Conservation (phyloP, 2,797 vertebrate species). For the Hylomyscus alleni region DNA sequence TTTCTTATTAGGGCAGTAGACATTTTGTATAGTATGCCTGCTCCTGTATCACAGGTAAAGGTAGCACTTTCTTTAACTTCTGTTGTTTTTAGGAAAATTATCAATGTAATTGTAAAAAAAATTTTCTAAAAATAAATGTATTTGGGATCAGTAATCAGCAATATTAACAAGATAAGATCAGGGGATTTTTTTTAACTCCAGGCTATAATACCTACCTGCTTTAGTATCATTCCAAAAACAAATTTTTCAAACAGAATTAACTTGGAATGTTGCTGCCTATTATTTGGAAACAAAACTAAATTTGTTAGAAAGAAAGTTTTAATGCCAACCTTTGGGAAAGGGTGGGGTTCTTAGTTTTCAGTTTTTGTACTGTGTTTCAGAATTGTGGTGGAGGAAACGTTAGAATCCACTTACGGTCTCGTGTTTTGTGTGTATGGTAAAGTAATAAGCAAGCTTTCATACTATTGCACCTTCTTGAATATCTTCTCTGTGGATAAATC, state of each 20-base stretch:
- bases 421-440: constrained; percentile 70
- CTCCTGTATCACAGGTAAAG: constrained; percentile 40
- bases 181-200: constrained; percentile 65
- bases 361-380: constrained; percentile 74
- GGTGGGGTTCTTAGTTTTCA: constrained; percentile 76
- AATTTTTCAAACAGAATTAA: constrained; percentile 82
- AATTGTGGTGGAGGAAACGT: constrained; percentile 73
- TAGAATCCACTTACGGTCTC: constrained; percentile 68
- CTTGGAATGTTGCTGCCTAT: constrained; percentile 90
- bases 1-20: constrained; percentile 72
- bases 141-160: constrained; percentile 82
- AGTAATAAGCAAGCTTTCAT: constrained; percentile 79
- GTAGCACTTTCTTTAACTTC: constrained; percentile 53
- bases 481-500: constrained; percentile 72
- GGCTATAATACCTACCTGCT: constrained; percentile 85
- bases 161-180: constrained; percentile 74
- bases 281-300: constrained; percentile 89
- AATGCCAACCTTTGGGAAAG: constrained; percentile 90
- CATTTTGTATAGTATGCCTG: constrained; percentile 67
- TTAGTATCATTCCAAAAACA: constrained; percentile 79
- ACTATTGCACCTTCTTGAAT: constrained; percentile 72
- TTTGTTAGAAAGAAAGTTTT: constrained; percentile 92
- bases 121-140: constrained; percentile 76
- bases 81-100: constrained; percentile 73
- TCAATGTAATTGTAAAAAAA: constrained; percentile 71